Percentiles rank a stretch among this genome's conserved stretches.
Evolutionary conservation across 2,113 vertebrate genomes (phyloP).

Genomic region (Forbesichthys papilliferus): DNA sequence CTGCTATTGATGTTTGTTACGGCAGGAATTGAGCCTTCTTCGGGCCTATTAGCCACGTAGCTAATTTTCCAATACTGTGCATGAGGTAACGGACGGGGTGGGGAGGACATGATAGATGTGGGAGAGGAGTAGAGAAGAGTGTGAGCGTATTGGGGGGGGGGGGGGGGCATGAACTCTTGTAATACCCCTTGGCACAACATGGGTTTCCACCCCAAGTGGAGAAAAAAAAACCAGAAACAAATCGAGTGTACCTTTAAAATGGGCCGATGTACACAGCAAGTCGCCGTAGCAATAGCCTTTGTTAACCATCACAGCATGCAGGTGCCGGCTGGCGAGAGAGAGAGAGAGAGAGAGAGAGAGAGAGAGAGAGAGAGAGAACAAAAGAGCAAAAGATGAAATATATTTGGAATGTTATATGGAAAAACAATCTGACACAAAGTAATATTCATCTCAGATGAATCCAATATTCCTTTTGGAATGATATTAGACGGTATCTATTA

Average conservation of each 20-base stretch:
- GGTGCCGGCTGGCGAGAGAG: conserved; percentile 9
- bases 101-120: too few species aligned
- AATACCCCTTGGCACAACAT: too few species aligned
- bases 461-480: conserved; percentile 99
- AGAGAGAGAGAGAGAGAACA: conserved; percentile 15
- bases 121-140: too few species aligned
- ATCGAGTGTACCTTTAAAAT: neutral
- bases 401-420: conserved; percentile 99
- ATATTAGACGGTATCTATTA: conserved; percentile 99
- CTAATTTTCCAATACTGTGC: too few species aligned
- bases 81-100: too few species aligned
- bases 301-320: conserved; percentile 52
- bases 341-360: neutral
- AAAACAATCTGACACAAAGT: conserved; percentile 99
- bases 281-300: conserved; percentile 58
- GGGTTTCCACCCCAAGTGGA: neutral
- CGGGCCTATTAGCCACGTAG: neutral
- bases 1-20: conserved; percentile 30
- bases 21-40: conserved; percentile 38
- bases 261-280: conserved; percentile 37
- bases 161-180: too few species aligned
- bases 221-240: conserved; percentile 34
- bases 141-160: too few species aligned
- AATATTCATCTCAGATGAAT: conserved; percentile 99
- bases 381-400: conserved; percentile 85